These are phyloP conservation scores for Felis catus DNA, from an alignment of 2,113 vertebrate species.

Conservation along the genomic window DNA sequence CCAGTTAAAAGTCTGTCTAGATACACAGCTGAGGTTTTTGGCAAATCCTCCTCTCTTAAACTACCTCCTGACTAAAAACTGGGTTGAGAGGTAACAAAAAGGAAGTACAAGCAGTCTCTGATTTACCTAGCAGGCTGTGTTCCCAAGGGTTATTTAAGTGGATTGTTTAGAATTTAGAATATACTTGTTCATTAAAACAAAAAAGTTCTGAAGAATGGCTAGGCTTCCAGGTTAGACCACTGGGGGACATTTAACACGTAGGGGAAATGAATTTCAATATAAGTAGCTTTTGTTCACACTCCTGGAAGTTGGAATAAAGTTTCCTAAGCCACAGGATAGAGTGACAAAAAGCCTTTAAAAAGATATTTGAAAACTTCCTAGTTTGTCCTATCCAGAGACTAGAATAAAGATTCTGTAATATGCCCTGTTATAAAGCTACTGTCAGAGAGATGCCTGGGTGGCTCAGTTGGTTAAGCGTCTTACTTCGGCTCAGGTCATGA, in stretches of 20 bases:
- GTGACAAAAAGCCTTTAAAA: not conserved
- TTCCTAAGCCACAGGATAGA: not conserved
- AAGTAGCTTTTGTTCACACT: not conserved
- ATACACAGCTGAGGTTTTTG: constrained; percentile 34
- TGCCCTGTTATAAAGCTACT: not conserved
- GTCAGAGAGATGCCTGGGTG: not conserved
- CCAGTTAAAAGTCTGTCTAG: constrained; percentile 40
- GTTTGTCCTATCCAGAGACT: not conserved
- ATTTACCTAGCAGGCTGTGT: not conserved
- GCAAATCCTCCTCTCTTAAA: not conserved
- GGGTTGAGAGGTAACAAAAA: not conserved
- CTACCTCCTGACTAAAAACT: constrained; percentile 38
- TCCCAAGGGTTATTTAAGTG: constrained; percentile 1
- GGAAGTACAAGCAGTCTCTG: not conserved
- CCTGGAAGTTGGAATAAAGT: not conserved
- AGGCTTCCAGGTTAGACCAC: not conserved
- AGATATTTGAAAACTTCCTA: not conserved
- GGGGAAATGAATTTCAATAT: not conserved
- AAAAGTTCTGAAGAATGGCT: not conserved
- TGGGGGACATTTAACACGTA: not conserved
- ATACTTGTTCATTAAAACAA: not conserved
- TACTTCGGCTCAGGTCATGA: too few relatives aligned
- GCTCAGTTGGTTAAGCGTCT: too few relatives aligned
- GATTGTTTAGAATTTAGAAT: not conserved
- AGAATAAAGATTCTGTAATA: not conserved